A percentile compares a stretch with the other conserved stretches of the same genome.
phyloP scores from a whole-genome alignment of 2,888 invertebrate genomes.

The Camptogramma bilineatum region DNA sequence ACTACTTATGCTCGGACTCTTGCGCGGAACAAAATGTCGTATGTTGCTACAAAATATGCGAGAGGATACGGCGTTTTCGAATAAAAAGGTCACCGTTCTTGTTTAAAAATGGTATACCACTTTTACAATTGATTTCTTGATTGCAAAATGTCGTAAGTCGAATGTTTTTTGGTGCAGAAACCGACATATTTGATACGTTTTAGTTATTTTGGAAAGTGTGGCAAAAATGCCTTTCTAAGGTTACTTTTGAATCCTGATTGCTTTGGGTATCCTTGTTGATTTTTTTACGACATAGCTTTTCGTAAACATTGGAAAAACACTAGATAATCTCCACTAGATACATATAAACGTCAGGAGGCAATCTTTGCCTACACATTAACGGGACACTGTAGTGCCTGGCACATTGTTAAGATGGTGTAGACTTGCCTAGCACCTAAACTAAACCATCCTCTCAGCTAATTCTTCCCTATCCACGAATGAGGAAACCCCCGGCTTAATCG shows the following conservation, averaged over 20 bases:
- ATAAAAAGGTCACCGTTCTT: conserved; percentile 51
- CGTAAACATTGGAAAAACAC: conserved; percentile 3
- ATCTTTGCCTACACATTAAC: too few relatives aligned
- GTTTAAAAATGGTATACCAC: conserved; percentile 75
- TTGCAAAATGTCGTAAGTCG: conserved; percentile 52
- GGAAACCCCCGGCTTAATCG: too few relatives aligned
- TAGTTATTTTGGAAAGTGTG: conserved; percentile 57
- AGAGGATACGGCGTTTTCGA: conserved; percentile 58
- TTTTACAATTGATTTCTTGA: conserved; percentile 48
- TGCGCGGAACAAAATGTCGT: conserved; percentile 49
- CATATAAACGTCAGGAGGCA: too few relatives aligned
- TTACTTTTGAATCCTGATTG: conserved; percentile 29
- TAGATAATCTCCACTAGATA: too few relatives aligned
- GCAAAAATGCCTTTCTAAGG: conserved; percentile 40
- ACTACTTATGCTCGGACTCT: conserved; percentile 64
- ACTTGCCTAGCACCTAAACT: too few relatives aligned
- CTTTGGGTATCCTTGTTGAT: conserved; percentile 8
- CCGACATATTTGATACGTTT: conserved; percentile 35
- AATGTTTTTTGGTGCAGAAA: conserved; percentile 30
- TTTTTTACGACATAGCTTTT: too few relatives aligned
- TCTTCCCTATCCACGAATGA: too few relatives aligned
- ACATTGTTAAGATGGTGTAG: too few relatives aligned
- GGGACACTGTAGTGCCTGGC: too few relatives aligned
- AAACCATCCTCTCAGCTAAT: too few relatives aligned
- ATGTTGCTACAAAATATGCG: conserved; percentile 44